Percentiles rank a stretch among this genome's conserved stretches.
These are phyloP conservation scores for Oncorhynchus keta DNA, from an alignment of 2,113 vertebrate species.

Conservation along the genomic window DNA sequence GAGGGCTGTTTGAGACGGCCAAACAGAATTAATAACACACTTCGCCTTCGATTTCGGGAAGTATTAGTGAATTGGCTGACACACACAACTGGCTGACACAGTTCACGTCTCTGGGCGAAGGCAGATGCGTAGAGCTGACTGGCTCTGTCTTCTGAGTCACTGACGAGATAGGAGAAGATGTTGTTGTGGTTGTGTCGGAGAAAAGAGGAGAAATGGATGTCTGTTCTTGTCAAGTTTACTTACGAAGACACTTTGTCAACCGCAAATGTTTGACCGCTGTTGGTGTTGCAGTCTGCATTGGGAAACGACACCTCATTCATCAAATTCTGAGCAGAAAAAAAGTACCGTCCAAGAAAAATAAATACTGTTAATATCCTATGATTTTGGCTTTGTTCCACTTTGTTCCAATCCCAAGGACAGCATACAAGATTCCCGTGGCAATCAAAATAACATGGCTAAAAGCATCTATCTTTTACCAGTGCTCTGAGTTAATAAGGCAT, in stretches of 20 bases:
- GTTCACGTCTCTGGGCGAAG: conserved; percentile 51
- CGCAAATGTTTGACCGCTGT: conserved; percentile 20
- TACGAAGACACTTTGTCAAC: conserved; percentile 22
- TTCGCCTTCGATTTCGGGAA: conserved; percentile 37
- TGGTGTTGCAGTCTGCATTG: conserved; percentile 24
- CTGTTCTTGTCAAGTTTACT: background rate
- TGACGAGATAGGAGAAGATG: conserved; percentile 5
- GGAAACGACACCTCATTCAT: conserved; percentile 25
- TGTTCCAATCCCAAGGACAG: too few relatives aligned
- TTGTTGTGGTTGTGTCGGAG: background rate
- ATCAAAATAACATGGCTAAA: too few relatives aligned
- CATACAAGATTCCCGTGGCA: too few relatives aligned
- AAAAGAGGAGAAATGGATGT: background rate
- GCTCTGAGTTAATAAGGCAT: too few relatives aligned
- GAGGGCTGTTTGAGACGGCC: conserved; percentile 32
- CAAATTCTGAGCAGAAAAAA: background rate
- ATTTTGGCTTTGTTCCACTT: too few relatives aligned
- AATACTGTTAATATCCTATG: conserved; percentile 3
- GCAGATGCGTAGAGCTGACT: conserved; percentile 25
- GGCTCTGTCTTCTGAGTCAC: background rate
- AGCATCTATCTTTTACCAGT: too few relatives aligned
- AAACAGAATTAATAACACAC: conserved; percentile 49
- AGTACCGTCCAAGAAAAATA: background rate
- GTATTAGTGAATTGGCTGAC: conserved; percentile 46
- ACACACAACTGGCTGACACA: conserved; percentile 21